These are phyloP conservation scores for Orcinus orca DNA, from an alignment of 2,113 vertebrate species.

Conservation along the genomic window DNA sequence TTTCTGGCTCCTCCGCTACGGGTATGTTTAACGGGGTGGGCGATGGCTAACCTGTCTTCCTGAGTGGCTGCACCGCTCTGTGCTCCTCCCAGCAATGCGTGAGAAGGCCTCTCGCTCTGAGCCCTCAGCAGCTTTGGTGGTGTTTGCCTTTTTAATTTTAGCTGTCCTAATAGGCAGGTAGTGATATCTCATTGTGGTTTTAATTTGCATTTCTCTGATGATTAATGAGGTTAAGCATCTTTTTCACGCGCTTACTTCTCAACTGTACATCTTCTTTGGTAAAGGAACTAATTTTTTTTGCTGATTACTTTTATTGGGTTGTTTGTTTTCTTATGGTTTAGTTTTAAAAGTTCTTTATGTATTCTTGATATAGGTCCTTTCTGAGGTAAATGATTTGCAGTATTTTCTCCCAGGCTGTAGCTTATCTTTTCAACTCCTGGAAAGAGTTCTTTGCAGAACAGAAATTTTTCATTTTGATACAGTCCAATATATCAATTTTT, in stretches of 20 bases:
- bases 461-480: not conserved
- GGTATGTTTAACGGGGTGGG: not conserved
- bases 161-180: not conserved
- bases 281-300: not conserved
- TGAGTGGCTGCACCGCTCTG: not conserved
- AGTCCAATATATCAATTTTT: not conserved
- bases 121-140: not conserved
- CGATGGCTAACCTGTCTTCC: not conserved
- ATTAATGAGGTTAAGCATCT: not conserved
- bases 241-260: not conserved
- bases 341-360: not conserved
- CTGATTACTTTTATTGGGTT: not conserved
- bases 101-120: not conserved
- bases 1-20: not conserved
- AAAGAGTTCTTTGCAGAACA: not conserved
- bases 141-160: not conserved
- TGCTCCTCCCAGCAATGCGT: accelerated
- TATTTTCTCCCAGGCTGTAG: not conserved
- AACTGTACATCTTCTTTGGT: not conserved
- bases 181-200: not conserved
- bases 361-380: not conserved
- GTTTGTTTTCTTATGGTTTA: no score
- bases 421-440: not conserved
- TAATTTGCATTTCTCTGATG: not conserved
- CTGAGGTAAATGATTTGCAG: not conserved